Evolutionary conservation across 2,113 vertebrate species (phyloP), one percentile per base, ranked within the genome.

Genomic region (Lasiurus borealis): DNA sequence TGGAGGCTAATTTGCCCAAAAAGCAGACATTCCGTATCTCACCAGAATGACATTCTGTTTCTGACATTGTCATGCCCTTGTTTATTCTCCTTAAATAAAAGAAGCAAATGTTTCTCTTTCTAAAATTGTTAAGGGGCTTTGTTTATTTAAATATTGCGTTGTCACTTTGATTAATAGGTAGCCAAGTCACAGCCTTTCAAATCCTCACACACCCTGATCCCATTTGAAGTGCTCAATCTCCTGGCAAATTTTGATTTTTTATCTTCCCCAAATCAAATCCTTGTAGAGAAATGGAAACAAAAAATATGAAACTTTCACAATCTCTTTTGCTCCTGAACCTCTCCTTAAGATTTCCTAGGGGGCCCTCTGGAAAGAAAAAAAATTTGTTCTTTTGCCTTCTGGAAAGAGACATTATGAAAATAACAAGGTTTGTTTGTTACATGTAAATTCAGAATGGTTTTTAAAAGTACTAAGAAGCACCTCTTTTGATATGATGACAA

Each of bases 1-100:
- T 81, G 36, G 18, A 85, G n/a, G 36, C 14, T 85, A 85, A 71
- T 91, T 90, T 91, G 12, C 21, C 50, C 29, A 75, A 88, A 91
- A 89, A 76, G 16, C 10, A 27, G 27, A 84, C 69, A 71, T 91
- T 54, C 6, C 36, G 0, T 75, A 14, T 40, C 48, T 78, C 34
- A 92, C 21, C 11, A 91, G 68, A 81, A 75, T 85, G 25, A 48
- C 21, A 75, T 66, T 80, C 50, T 88, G 13, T 86, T 81, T 84
- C 27, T 97, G 62, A 64, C 15, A 64, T 83, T 88, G 5, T 36
- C 21, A 48, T 92, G 54, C 27, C 48, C 36, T 92, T 76, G 10
- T 73, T 46, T 80, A 50, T 62, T 50, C 54, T 90, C 25, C 34
- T 57, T 54, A 92, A 92, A 57, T 75, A 44, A 23, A 88, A 82